Evolutionary conservation across 2,113 vertebrate genomes (phyloP).

Genomic region (Podarcis muralis): DNA sequence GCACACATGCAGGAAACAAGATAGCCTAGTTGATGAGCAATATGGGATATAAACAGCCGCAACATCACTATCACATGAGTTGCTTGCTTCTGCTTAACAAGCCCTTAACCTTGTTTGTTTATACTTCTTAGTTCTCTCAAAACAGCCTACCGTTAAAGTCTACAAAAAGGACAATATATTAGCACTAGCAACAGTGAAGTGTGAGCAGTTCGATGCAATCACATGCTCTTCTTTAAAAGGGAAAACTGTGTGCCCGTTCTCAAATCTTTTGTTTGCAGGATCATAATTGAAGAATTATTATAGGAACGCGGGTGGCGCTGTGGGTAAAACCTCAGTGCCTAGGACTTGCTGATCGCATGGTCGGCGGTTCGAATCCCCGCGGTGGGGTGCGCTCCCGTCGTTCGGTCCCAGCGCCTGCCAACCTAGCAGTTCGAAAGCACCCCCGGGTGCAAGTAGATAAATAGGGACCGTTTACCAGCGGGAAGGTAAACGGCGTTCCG

Average conservation of each 20-base stretch:
- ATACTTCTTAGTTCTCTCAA: background rate
- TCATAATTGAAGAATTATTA: too few relatives aligned
- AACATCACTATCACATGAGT: background rate
- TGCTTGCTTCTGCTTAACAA: background rate
- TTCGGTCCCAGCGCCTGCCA: too few relatives aligned
- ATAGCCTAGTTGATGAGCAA: background rate
- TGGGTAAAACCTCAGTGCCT: too few relatives aligned
- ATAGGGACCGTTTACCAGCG: too few relatives aligned
- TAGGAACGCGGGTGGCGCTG: too few relatives aligned
- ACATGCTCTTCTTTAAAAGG: background rate
- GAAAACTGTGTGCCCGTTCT: background rate
- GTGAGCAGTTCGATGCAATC: background rate
- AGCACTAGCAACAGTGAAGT: background rate
- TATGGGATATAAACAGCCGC: background rate
- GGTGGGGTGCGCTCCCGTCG: too few relatives aligned
- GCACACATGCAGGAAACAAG: background rate
- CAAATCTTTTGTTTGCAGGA: background rate
- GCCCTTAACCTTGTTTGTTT: background rate
- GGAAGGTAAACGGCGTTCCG: too few relatives aligned
- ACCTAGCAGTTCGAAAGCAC: too few relatives aligned
- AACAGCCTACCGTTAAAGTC: background rate
- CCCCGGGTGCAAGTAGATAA: too few relatives aligned
- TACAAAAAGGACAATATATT: background rate
- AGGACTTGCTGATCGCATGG: too few relatives aligned
- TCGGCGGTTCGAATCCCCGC: too few relatives aligned